Conservation (phyloP, 2,113 vertebrate genomes). For the Papio anubis region DNA sequence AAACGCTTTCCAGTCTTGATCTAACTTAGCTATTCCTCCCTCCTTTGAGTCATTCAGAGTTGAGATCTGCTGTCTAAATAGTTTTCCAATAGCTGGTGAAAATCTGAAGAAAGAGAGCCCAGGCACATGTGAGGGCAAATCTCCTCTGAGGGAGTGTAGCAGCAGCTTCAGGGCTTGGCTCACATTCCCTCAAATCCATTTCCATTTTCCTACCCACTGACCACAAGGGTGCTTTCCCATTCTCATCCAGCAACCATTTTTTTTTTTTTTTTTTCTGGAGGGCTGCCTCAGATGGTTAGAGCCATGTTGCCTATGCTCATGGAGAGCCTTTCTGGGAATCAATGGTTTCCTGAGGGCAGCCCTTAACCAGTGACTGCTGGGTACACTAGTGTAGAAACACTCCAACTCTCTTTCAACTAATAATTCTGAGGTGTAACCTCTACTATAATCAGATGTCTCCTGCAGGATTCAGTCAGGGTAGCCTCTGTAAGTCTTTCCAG, state of each 20-base stretch:
- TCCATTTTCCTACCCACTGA: neutral
- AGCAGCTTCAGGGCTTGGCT: neutral
- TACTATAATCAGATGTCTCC: neutral
- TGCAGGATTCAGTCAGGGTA: neutral
- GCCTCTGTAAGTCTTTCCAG: neutral
- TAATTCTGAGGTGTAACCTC: neutral
- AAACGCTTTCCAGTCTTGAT: neutral
- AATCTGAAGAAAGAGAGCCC: no score
- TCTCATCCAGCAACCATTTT: neutral
- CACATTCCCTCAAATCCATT: neutral
- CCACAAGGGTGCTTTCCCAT: neutral
- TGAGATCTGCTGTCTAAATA: neutral
- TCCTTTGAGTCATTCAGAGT: neutral
- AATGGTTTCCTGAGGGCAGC: neutral
- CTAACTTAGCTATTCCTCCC: neutral
- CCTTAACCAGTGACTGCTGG: neutral
- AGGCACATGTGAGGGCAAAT: neutral
- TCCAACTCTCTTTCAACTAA: neutral
- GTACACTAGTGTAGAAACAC: neutral
- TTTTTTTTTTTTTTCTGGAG: neutral
- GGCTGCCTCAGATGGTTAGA: neutral
- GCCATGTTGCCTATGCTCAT: neutral
- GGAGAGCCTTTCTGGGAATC: neutral
- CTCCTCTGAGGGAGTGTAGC: neutral
- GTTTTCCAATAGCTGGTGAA: neutral